Percentiles rank a stretch among this genome's conserved stretches.
These are phyloP conservation scores for Periphyllus acericola DNA, from an alignment of 2,888 invertebrate species.

Conservation along the genomic window DNA sequence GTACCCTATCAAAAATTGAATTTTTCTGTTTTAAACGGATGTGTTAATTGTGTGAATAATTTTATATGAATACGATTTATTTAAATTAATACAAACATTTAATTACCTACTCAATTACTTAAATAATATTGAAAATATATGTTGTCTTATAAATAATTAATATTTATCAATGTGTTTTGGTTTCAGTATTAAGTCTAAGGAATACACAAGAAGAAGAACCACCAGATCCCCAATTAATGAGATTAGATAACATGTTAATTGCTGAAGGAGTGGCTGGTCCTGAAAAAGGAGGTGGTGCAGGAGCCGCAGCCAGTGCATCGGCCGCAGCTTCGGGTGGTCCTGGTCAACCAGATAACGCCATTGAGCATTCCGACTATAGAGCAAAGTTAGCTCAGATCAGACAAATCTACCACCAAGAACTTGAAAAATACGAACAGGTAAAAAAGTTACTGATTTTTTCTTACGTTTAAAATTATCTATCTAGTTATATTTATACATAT, in stretches of 20 bases:
- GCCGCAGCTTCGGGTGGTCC: conserved; percentile 82
- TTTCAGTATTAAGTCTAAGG: conserved; percentile 87
- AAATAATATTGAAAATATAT: background rate
- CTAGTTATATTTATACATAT: too few relatives aligned
- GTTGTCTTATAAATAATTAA: background rate
- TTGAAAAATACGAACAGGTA: conserved; percentile 98
- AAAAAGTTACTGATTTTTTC: conserved; percentile 62
- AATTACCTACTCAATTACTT: background rate
- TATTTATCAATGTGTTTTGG: conserved; percentile 9
- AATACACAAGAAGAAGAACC: conserved; percentile 98
- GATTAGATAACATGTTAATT: conserved; percentile 98
- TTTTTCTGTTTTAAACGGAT: background rate
- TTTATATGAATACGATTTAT: too few relatives aligned
- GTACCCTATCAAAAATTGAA: too few relatives aligned
- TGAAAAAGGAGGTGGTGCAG: conserved; percentile 89
- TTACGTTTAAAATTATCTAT: background rate
- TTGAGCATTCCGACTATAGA: conserved; percentile 99
- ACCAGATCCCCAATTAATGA: conserved; percentile 97
- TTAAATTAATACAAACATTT: background rate
- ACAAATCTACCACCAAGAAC: conserved; percentile 98
- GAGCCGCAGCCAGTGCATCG: conserved; percentile 88
- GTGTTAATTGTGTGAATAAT: too few relatives aligned
- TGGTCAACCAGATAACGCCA: conserved; percentile 89
- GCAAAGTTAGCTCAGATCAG: conserved; percentile 98
- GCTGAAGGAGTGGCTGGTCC: conserved; percentile 98